Conservation (phyloP, 2,888 invertebrate genomes). For the Theretra japonica region DNA sequence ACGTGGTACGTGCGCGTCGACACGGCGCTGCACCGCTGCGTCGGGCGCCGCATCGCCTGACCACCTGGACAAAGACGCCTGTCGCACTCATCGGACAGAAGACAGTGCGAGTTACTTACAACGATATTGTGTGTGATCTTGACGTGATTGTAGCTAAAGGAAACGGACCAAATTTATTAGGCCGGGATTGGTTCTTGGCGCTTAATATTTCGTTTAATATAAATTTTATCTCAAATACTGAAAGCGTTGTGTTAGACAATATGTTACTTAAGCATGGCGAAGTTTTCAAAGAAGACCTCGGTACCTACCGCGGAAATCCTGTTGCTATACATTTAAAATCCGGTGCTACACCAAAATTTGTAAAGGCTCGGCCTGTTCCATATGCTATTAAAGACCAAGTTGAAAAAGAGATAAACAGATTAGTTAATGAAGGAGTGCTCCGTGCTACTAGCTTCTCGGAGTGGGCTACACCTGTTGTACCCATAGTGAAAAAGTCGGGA, state of each 20-base stretch:
- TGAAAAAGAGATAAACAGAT: slow-evolving; percentile 37
- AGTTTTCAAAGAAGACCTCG: slow-evolving; percentile 39
- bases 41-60: too few relatives aligned
- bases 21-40: too few relatives aligned
- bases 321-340: slow-evolving; percentile 42
- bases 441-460: slow-evolving; percentile 32
- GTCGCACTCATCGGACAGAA: slow-evolving; percentile 36
- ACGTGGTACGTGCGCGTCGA: too few relatives aligned
- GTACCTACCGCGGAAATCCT: slow-evolving; percentile 40
- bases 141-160: slow-evolving; percentile 34
- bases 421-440: slow-evolving; percentile 28
- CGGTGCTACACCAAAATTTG: slow-evolving; percentile 43
- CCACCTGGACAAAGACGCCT: slow-evolving; percentile 35
- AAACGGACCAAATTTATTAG: slow-evolving; percentile 35
- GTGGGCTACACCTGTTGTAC: slow-evolving; percentile 50
- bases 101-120: slow-evolving; percentile 34
- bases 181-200: slow-evolving; percentile 36
- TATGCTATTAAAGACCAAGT: slow-evolving; percentile 41
- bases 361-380: slow-evolving; percentile 41
- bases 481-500: slow-evolving; percentile 38
- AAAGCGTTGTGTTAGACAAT: not conserved
- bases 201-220: slow-evolving; percentile 33
- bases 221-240: slow-evolving; percentile 25
- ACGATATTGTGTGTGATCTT: slow-evolving; percentile 31
- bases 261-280: slow-evolving; percentile 18